Percentiles rank a stretch among this genome's conserved stretches.
phyloP scores from a whole-genome alignment of 2,888 invertebrate genomes.

The Phlogophora meticulosa region DNA sequence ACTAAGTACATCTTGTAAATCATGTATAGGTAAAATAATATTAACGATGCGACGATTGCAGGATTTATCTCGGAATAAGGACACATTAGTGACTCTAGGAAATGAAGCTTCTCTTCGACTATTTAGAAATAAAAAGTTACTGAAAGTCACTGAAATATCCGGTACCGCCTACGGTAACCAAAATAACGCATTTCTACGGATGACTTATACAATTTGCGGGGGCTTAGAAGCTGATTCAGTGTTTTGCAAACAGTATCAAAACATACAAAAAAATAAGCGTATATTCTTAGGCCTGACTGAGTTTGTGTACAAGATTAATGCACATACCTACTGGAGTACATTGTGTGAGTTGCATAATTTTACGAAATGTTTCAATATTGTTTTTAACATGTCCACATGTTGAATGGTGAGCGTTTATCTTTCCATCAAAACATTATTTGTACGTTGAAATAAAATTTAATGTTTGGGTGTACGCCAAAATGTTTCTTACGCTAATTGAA shows the following conservation, averaged over 20 bases:
- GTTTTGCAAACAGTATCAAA: slow-evolving; percentile 29
- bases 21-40: no score
- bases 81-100: neutral
- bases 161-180: neutral
- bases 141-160: slow-evolving; percentile 24
- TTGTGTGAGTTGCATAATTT: slow-evolving; percentile 1
- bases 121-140: neutral
- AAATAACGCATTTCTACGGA: neutral
- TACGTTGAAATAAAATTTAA: slow-evolving; percentile 15
- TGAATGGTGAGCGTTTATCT: slow-evolving; percentile 42
- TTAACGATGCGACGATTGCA: neutral
- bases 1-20: no score
- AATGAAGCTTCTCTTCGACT: neutral
- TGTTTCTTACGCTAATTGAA: slow-evolving; percentile 30
- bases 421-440: slow-evolving; percentile 52
- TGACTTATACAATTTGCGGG: slow-evolving; percentile 30
- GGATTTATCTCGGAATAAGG: neutral
- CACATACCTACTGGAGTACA: slow-evolving; percentile 9
- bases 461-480: slow-evolving; percentile 53
- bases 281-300: neutral
- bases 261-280: slow-evolving; percentile 26
- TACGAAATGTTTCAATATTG: neutral
- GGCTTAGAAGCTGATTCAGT: slow-evolving; percentile 22
- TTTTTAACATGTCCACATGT: slow-evolving; percentile 14
- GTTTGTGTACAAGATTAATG: slow-evolving; percentile 14